Evolutionary conservation across 2,888 invertebrate genomes (phyloP).

Genomic region (Gymnoscelis rufifasciata): DNA sequence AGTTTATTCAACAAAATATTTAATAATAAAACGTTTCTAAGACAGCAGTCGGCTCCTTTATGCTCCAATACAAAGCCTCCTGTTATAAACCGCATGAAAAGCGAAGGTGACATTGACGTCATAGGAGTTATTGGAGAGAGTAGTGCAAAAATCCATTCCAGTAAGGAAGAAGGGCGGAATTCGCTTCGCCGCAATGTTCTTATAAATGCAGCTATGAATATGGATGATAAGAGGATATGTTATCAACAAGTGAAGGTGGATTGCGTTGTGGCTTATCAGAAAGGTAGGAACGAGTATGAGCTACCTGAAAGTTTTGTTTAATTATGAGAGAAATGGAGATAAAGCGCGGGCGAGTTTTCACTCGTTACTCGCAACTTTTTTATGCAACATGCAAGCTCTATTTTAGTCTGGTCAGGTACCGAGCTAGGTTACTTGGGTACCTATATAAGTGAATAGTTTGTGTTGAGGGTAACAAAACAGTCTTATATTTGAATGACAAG

Average conservation of each 20-base stretch:
- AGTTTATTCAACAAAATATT: constrained; percentile 61
- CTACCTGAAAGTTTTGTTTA: constrained; percentile 71
- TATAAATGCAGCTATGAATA: constrained; percentile 66
- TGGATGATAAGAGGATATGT: constrained; percentile 61
- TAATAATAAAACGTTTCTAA: constrained; percentile 52
- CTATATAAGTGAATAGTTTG: too few species aligned
- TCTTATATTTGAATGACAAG: too few species aligned
- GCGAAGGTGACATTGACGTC: constrained; percentile 61
- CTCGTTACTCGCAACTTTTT: too few species aligned
- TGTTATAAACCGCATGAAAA: constrained; percentile 58
- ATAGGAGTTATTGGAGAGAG: constrained; percentile 41
- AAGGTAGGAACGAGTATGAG: constrained; percentile 62
- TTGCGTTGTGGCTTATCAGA: constrained; percentile 65
- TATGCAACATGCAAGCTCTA: too few species aligned
- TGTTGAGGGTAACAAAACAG: too few species aligned
- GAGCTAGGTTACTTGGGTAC: too few species aligned
- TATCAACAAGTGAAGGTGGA: constrained; percentile 66
- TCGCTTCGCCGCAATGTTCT: constrained; percentile 75
- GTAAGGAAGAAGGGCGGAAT: constrained; percentile 42
- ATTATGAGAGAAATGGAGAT: too few species aligned
- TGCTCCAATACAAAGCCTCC: constrained; percentile 52
- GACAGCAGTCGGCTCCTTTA: constrained; percentile 68
- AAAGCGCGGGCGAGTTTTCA: too few species aligned
- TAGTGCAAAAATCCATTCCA: constrained; percentile 60
- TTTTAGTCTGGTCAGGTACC: too few species aligned